Percentiles rank a stretch among this genome's conserved stretches.
Conservation (phyloP, 2,113 vertebrate species). For the Eira barbara region DNA sequence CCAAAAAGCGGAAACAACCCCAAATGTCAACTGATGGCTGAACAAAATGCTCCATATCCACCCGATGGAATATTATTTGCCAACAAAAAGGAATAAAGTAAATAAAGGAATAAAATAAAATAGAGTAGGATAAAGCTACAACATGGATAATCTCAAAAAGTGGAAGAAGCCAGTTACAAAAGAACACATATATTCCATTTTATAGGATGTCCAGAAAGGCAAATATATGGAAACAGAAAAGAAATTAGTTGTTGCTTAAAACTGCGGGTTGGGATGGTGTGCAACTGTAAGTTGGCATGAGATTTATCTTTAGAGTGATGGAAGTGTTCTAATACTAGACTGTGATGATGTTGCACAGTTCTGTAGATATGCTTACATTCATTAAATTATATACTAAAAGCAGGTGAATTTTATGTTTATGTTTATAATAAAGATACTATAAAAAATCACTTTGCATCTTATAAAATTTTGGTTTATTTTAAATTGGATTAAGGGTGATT, state of each 20-base stretch:
- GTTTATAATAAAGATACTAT: not conserved
- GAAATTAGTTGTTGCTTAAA: not conserved
- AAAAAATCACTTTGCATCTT: not conserved
- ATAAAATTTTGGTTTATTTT: not conserved
- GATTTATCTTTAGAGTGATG: not conserved
- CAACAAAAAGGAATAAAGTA: not conserved
- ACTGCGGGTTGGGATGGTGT: not conserved
- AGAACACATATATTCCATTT: not conserved
- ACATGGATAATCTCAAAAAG: not conserved
- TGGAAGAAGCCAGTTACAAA: not conserved
- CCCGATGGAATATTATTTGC: not conserved
- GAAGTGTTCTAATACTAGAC: not conserved
- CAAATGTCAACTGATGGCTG: not conserved
- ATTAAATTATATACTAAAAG: not conserved
- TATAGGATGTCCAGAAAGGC: not conserved
- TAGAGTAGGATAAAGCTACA: not conserved
- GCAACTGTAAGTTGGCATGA: not conserved
- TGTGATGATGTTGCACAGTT: not conserved
- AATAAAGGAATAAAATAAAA: not conserved
- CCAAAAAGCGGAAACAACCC: not conserved
- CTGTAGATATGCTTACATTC: not conserved
- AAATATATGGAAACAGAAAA: not conserved
- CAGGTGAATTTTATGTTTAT: not conserved
- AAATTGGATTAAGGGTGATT: not conserved
- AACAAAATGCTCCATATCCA: not conserved